Evolutionary conservation across 2,113 vertebrate species (phyloP), one percentile per base, ranked within the genome.

Genomic region (Platichthys stellatus): DNA sequence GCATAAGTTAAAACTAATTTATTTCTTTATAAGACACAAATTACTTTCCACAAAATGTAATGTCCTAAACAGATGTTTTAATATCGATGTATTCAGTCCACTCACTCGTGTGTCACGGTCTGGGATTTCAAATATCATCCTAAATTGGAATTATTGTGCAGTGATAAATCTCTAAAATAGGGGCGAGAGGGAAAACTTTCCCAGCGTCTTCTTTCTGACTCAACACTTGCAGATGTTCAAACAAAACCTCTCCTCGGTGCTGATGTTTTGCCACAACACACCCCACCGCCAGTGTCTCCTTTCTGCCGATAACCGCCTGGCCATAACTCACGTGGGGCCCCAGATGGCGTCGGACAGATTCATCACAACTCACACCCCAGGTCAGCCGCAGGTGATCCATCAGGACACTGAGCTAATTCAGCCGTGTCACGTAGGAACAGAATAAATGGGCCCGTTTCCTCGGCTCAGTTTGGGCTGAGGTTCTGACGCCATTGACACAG

Each of bases 301-400:
- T 97, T 96, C 96, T 94, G 84, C 88, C 89, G 85, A 90, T 92
- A 95, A 95, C 92, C 87, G 93, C 91, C 91, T 92, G 93, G 94
- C 95, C 92, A 95, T 96, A 94, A 95, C 94, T 96, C 93, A 92
- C 83, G 89, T 89, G 90, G 93, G 94, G 95, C 95, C 94, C 94
- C 96, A 98, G 96, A 96, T 97, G 96, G 95, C 94, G 96, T 95
- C 94, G 94, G 96, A 96, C 95, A 95, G 96, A 95, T 96, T 97
- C 96, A 97, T 97, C 95, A 95, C 95, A 92, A 93, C 94, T 92
- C 93, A 94, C 93, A 82, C 93, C 91, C 92, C 90, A 95, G 95
- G 95, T 95, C 96, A 94, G 89, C 93, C 89, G 86, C 96, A 96
- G 94, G 96, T 97, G 96, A 98, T 98, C 95, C 94, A 95, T 97